Evolutionary conservation across 2,888 invertebrate species (phyloP), one percentile per base, ranked within the genome.

Genomic region (Rotaria magnacalcarata): DNA sequence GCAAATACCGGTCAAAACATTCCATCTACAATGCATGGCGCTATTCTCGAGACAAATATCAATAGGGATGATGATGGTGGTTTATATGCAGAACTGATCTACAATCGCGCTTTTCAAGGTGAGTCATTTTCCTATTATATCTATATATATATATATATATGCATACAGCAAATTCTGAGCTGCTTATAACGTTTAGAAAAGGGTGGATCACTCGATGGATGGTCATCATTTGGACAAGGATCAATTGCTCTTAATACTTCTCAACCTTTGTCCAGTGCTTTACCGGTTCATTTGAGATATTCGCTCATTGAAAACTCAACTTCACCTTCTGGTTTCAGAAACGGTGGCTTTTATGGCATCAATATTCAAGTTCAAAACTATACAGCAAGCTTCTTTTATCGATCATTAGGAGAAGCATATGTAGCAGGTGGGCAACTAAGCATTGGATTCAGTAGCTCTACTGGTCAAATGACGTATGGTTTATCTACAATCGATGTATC

Each of bases 41-140:
- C 34, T 67, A 67, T 67, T 67, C 19, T 67, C 0, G 67, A 67
- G 19, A 67, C 27, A 41, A 67, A 67, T 41, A 19, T 67, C 2
- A 67, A 67, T 27, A 27, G 67, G 5, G 67, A 27, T 34, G 67
- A 67, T 41, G 67, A 67, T 41, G 67, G 67, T 67, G 67, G 67
- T 67, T 67, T 67, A 19, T 67, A 67, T 41, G 67, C 27, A 7
- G 67, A 67, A 19, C 11, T 67, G 34, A 67, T 67, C 34, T 67
- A 67, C 7, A 67, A 67, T 67, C 67, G 67, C 34, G 67, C 67
- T 67, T 67, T 67, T 67, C 67, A 67, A 67, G 67, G 67, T 60
- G 27, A 52, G 50, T 52, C 50, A 52, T 52, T 52, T 52, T 52
- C 14, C 14, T 52, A 52, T 52, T 52, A 52, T 52, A 52, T 16